These are phyloP conservation scores for Synanthedon myopaeformis DNA, from an alignment of 2,888 invertebrate species.

Conservation along the genomic window DNA sequence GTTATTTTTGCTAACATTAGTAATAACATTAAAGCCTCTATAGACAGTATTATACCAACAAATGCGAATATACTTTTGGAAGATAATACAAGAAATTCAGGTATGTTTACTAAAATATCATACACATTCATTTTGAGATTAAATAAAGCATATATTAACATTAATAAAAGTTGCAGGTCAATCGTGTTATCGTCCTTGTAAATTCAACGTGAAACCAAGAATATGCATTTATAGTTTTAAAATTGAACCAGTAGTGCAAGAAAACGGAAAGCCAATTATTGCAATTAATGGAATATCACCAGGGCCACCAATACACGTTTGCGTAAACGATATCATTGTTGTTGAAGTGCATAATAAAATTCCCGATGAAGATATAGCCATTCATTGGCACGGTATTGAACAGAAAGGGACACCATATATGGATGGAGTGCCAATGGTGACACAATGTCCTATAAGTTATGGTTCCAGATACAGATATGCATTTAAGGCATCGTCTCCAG, in stretches of 20 bases:
- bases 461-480: slow-evolving; percentile 78
- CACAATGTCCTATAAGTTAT: slow-evolving; percentile 79
- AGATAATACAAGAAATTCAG: slow-evolving; percentile 44
- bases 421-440: slow-evolving; percentile 83
- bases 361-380: slow-evolving; percentile 74
- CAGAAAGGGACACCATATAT: slow-evolving; percentile 76
- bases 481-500: slow-evolving; percentile 75
- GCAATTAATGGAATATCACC: slow-evolving; percentile 49
- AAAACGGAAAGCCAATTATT: slow-evolving; percentile 35
- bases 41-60: slow-evolving; percentile 45
- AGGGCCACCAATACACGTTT: slow-evolving; percentile 73
- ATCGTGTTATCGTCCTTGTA: slow-evolving; percentile 60
- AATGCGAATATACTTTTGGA: slow-evolving; percentile 37
- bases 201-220: slow-evolving; percentile 60
- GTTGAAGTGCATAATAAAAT: slow-evolving; percentile 80
- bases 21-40: slow-evolving; percentile 51
- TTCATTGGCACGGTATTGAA: slow-evolving; percentile 82
- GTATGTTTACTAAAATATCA: slow-evolving; percentile 14
- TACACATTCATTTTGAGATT: not conserved
- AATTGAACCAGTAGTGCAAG: slow-evolving; percentile 37
- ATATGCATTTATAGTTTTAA: slow-evolving; percentile 49
- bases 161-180: slow-evolving; percentile 32
- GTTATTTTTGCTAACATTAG: slow-evolving; percentile 49
- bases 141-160: not conserved
- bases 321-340: slow-evolving; percentile 78